These are phyloP conservation scores for Anoplius nigerrimus DNA, from an alignment of 2,888 invertebrate genomes.

Conservation along the genomic window DNA sequence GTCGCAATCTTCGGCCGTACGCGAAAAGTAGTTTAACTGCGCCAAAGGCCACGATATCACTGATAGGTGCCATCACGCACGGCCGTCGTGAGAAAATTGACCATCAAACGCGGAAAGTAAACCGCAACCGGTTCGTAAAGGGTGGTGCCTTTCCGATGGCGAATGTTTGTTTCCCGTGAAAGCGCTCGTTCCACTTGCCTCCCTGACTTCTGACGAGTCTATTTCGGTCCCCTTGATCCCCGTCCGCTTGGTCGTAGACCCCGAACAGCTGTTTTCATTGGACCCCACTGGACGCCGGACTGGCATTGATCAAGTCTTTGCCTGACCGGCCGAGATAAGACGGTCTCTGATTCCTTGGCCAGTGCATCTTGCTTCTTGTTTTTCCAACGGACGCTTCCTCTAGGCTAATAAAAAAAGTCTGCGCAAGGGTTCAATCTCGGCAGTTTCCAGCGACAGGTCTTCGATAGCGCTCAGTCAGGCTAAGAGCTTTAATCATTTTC, in stretches of 20 bases:
- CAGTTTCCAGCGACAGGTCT: too few relatives aligned
- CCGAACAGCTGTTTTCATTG: slow-evolving; percentile 20
- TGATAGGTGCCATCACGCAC: background rate
- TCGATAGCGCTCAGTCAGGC: too few relatives aligned
- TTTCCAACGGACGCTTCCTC: too few relatives aligned
- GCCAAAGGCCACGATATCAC: background rate
- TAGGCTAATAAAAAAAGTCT: too few relatives aligned
- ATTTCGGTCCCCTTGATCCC: slow-evolving; percentile 17
- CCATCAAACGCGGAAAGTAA: background rate
- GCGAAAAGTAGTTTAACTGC: too few relatives aligned
- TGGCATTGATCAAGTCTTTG: background rate
- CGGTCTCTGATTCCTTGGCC: background rate
- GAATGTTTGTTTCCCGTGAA: slow-evolving; percentile 12
- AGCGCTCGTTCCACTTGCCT: slow-evolving; percentile 2
- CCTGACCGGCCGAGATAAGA: background rate
- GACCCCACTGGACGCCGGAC: background rate
- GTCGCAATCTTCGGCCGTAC: too few relatives aligned
- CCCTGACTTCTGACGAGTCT: slow-evolving; percentile 11
- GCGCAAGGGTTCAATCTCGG: too few relatives aligned
- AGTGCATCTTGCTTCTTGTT: slow-evolving; percentile 1
- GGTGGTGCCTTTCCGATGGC: slow-evolving; percentile 4
- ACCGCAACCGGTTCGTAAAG: background rate
- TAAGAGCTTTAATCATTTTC: too few relatives aligned
- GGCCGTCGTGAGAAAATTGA: background rate
- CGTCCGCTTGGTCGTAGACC: slow-evolving; percentile 20